phyloP scores from a whole-genome alignment of 2,797 vertebrate species.

The Ispidina picta region DNA sequence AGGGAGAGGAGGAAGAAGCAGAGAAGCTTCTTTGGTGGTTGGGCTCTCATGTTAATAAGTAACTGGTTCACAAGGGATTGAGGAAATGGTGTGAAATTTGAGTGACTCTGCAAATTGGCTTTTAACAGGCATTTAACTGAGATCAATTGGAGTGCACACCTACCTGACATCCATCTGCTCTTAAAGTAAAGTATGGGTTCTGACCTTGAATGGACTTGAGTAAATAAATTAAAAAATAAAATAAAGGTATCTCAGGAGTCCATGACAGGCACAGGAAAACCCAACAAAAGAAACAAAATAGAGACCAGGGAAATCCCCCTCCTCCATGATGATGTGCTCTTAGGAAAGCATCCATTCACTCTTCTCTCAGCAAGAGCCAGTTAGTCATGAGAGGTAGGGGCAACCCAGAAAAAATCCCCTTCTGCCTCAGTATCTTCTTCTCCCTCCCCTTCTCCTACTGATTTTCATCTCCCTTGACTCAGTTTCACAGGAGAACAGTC shows the following conservation, averaged over 20 bases:
- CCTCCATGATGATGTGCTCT: neutral
- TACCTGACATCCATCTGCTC: neutral
- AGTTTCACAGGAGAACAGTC: neutral
- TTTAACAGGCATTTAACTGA: neutral
- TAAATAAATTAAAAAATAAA: neutral
- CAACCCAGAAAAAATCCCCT: neutral
- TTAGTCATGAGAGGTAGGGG: neutral
- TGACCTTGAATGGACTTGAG: neutral
- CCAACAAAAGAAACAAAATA: neutral
- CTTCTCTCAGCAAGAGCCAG: neutral
- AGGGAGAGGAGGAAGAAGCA: neutral
- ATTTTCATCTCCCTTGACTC: neutral
- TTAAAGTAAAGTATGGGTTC: neutral
- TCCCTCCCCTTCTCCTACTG: neutral
- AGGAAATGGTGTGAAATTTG: slow-evolving; percentile 46
- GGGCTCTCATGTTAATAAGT: slow-evolving; percentile 47
- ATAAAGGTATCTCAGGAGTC: neutral
- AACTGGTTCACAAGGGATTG: neutral
- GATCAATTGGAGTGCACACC: neutral
- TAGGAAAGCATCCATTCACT: neutral
- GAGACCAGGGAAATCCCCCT: neutral
- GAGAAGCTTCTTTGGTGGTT: neutral
- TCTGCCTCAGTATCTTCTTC: neutral
- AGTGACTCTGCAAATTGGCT: slow-evolving; percentile 28
- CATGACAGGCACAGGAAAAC: neutral